Base-by-base conservation (phyloP, 2,888 invertebrate species). In the Drosophila helvetica region DNA sequence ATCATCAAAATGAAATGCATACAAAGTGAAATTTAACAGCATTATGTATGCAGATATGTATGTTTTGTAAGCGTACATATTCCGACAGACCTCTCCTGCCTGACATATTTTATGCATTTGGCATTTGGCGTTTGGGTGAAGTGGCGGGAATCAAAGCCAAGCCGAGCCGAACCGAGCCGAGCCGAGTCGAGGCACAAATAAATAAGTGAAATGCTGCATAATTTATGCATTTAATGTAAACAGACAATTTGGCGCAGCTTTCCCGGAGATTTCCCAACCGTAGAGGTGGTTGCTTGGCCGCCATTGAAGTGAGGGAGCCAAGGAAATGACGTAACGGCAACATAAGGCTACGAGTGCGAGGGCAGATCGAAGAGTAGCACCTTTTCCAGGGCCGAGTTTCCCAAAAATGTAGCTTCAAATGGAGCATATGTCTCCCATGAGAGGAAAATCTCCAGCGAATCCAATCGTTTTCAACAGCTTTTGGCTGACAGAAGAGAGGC, bases 151-250 rank as follows among this genome's bases (percentile, higher is more conserved):
- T 83, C 83, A 86, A 83, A 83, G 83, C 75, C 68, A 76, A 78
- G 74, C 75, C 75, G 70, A 73, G 73, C 66, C 73, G 75, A 79
- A 73, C 76, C 43, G 57, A 53, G 61, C 56, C 52, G 53, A n/a
- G 22, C 22, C 22, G 6, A 4, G 4, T 5, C 22, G 22, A 22
- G 22, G 57, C 60, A 72, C 56, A 73, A 67, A 66, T 55, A 61
- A 59, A 62, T 74, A 79, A 73, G 73, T 80, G 68, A 79, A 75
- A 76, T 78, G 71, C 71, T 84, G 84, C 88, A 88, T 88, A 88
- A 88, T 88, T 88, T 79, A 79, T 79, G 82, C 84, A 79, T 84
- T 80, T 79, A 80, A 84, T 80, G 84, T 78, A 86, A 88, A 87
- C 89, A 89, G 75, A 80, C 88, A 80, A 87, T 81, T 88, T 88